phyloP scores from a whole-genome alignment of 2,888 invertebrate species.

The Linnaemya tessellans region DNA sequence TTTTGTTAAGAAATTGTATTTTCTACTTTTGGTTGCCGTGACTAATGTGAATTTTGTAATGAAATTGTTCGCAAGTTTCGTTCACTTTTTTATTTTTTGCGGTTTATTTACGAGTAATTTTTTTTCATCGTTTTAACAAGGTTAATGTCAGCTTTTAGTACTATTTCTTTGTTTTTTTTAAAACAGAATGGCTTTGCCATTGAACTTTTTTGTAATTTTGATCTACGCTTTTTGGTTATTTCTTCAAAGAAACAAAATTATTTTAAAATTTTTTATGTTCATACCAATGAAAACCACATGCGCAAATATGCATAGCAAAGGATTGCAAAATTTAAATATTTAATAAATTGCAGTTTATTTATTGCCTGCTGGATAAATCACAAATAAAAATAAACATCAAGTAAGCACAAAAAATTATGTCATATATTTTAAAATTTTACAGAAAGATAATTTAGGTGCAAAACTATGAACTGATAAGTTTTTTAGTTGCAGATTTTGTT shows the following conservation, averaged over 20 bases:
- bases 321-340: no score
- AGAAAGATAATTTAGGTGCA: not conserved
- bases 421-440: no score
- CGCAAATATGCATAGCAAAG: no score
- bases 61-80: not conserved
- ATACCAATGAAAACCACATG: no score
- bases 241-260: conserved; percentile 6
- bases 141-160: conserved; percentile 64
- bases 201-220: conserved; percentile 59
- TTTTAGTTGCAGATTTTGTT: conserved; percentile 35
- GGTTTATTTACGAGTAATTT: conserved; percentile 13
- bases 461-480: not conserved
- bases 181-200: conserved; percentile 64
- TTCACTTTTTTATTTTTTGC: not conserved
- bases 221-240: not conserved
- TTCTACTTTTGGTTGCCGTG: not conserved
- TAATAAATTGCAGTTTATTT: no score
- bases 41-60: conserved; percentile 30
- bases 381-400: no score
- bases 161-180: conserved; percentile 33
- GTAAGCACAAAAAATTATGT: no score
- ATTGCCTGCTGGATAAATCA: no score
- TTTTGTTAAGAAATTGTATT: not conserved
- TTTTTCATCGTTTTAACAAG: conserved; percentile 53
- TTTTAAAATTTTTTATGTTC: no score